Percentiles rank a stretch among this genome's conserved stretches.
Conservation (phyloP, 2,888 invertebrate species). For the Sinodicranocentrus sp. region DNA sequence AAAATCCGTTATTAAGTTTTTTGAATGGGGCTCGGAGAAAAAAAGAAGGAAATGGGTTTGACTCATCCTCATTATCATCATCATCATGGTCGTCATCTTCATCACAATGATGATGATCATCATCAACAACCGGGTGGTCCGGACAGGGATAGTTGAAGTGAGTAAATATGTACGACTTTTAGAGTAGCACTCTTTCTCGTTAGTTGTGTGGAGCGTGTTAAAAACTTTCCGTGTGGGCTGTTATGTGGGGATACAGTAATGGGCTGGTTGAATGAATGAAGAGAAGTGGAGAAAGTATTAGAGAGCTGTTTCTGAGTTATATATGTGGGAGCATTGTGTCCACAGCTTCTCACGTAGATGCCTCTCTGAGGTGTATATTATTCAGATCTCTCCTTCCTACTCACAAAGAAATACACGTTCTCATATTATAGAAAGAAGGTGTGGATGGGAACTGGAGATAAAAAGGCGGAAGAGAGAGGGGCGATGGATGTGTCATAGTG, state of each 20-base stretch:
- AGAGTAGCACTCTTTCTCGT: constrained; percentile 14
- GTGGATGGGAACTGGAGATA: constrained; percentile 50
- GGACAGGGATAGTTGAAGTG: not conserved
- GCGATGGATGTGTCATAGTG: constrained; percentile 45
- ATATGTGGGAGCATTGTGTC: constrained; percentile 43
- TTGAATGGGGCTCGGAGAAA: constrained; percentile 16
- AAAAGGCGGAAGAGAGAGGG: constrained; percentile 32
- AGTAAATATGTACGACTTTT: no score
- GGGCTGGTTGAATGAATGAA: no score
- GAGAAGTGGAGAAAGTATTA: constrained; percentile 31
- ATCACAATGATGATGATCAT: constrained; percentile 13
- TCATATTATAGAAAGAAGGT: constrained; percentile 37
- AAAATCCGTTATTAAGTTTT: constrained; percentile 38
- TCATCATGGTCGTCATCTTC: constrained; percentile 4
- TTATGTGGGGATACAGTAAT: no score
- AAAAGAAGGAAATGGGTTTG: constrained; percentile 55
- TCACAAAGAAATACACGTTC: not conserved
- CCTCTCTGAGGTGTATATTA: constrained; percentile 1
- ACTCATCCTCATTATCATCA: constrained; percentile 45
- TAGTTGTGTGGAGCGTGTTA: constrained; percentile 16
- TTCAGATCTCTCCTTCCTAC: not conserved
- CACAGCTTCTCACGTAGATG: constrained; percentile 34
- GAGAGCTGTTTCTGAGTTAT: constrained; percentile 39
- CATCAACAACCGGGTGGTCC: constrained; percentile 46
- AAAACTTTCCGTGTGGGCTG: constrained; percentile 37